Base-by-base conservation (phyloP, 2,888 invertebrate species). In the Agrochola macilenta region DNA sequence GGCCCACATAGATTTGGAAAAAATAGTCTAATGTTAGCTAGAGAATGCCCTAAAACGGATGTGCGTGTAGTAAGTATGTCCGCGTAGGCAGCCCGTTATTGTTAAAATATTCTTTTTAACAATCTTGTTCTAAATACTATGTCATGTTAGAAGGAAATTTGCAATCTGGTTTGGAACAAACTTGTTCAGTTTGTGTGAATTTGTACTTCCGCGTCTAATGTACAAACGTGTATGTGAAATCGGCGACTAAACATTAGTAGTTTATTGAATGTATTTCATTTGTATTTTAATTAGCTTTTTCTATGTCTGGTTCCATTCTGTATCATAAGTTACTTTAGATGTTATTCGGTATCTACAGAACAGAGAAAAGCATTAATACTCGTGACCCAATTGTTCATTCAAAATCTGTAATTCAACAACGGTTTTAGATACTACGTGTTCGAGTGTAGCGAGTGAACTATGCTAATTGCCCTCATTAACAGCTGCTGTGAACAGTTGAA, bases 401-500 rank as follows among this genome's bases (percentile, higher is more conserved):
- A 78, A 74, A 69, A 69, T 77, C 58, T 60, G 69, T 71, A 60
- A 61, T 61, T 68, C 30, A 57, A 69, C 70, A 78, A 71, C 30
- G 46, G 70, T 74, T 74, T 68, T 68, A 46, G 73, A 57, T 66
- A 60, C 14, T 57, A 70, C 52, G 49, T 63, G 60, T 58, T 69
- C 17, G 63, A 68, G 58, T 78, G 20, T n/a, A 30, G 66, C 49
- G 77, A 78, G 71, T 61, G 60, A 74, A 70, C 68, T 84, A 58
- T 57, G 66, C 61, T 76, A 75, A 78, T 65, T 35, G 70, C 63
- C 71, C 58, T 76, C 69, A 46, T 72, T 75, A 79, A 57, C 54
- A 70, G 52, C 72, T 39, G 52, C 60, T 79, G 66, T 57, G 71
- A 76, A 85, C 79, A 90, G 91, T 90, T 91, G 86, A 90, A 90